These are phyloP conservation scores for Andrena haemorrhoa DNA, from an alignment of 2,888 invertebrate genomes.

Conservation along the genomic window DNA sequence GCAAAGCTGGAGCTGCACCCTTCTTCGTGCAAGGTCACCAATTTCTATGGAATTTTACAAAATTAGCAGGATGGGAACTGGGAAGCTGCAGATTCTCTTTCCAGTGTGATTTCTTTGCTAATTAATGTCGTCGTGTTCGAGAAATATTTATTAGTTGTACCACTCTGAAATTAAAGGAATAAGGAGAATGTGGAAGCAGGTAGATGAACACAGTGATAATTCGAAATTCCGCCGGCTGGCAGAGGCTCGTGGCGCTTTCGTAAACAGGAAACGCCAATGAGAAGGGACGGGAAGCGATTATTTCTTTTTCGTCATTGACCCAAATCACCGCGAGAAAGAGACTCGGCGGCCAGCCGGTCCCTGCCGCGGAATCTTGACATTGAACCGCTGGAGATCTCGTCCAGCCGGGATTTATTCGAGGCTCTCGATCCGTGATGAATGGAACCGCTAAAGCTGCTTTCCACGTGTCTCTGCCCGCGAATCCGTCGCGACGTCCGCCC, in stretches of 20 bases:
- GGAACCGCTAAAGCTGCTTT: conserved; percentile 22
- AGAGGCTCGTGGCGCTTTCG: conserved; percentile 12
- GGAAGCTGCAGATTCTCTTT: no score
- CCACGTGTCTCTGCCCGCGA: background rate
- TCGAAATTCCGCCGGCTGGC: background rate
- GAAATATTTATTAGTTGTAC: no score
- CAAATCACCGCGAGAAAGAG: conserved; percentile 39
- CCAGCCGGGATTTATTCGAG: conserved; percentile 29
- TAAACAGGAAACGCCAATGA: conserved; percentile 48
- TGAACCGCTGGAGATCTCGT: conserved; percentile 41
- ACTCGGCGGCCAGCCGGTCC: conserved; percentile 36
- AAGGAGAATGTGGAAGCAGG: no score
- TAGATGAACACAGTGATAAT: background rate
- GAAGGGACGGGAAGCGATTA: conserved; percentile 59
- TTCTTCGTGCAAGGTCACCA: no score
- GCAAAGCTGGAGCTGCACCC: no score
- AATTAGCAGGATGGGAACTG: no score
- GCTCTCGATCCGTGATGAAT: conserved; percentile 11
- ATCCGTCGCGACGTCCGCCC: background rate
- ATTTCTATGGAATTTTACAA: no score
- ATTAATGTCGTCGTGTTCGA: no score
- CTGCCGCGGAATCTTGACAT: conserved; percentile 64
- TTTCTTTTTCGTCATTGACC: conserved; percentile 64
- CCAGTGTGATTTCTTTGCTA: no score
- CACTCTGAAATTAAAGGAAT: no score